Conservation (phyloP, 2,797 vertebrate species). For the Monodelphis domestica region DNA sequence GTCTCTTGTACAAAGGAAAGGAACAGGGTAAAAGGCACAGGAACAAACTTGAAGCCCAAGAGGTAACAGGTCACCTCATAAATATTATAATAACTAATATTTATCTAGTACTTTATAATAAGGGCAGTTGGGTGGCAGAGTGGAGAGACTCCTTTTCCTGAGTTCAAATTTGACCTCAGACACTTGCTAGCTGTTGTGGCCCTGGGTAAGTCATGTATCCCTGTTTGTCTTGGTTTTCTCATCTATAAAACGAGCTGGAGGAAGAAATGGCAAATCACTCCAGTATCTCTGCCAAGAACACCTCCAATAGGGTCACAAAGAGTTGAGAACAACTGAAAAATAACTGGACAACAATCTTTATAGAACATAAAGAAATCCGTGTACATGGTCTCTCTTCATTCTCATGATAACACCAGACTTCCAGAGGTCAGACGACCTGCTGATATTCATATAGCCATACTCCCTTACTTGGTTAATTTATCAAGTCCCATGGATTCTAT, state of each 20-base stretch:
- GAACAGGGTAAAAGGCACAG: neutral
- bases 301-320: neutral
- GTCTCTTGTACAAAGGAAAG: neutral
- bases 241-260: neutral
- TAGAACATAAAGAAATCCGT: neutral
- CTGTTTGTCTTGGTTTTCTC: neutral
- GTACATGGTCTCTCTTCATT: neutral
- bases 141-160: neutral
- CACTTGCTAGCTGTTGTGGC: no score
- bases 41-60: neutral
- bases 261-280: neutral
- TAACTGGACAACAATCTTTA: neutral
- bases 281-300: neutral
- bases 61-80: neutral
- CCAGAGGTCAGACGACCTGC: neutral
- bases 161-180: no score
- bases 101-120: neutral
- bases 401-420: neutral
- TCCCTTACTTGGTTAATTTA: neutral
- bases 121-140: neutral
- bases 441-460: neutral
- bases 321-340: neutral
- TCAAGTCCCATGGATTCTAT: neutral
- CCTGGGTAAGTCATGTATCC: no score
- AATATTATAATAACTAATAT: neutral